Conservation (phyloP, 1,140 invertebrate species). For the Brachionus sp. region DNA sequence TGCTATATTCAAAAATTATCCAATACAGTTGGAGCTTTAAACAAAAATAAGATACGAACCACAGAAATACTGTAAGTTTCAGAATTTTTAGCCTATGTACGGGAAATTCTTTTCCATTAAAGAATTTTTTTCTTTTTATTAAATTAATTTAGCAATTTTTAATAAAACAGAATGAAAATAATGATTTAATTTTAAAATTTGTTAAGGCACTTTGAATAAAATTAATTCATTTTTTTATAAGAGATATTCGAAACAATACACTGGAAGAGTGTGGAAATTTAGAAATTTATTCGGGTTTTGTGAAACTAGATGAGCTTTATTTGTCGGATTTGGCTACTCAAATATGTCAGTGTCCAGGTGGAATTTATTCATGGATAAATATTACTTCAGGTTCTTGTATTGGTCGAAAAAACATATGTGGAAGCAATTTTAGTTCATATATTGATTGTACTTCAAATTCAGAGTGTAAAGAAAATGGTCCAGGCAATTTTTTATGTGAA, state of each 20-base stretch:
- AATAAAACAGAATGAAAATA: too few relatives aligned
- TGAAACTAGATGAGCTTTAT: not conserved
- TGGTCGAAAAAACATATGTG: not conserved
- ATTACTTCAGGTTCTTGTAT: not conserved
- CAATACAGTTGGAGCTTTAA: not conserved
- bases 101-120: not conserved
- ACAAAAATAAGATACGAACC: not conserved
- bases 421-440: not conserved
- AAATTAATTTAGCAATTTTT: not conserved
- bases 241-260: conserved; percentile 3
- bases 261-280: conserved; percentile 22
- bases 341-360: not conserved
- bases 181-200: too few relatives aligned
- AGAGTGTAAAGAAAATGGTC: conserved; percentile 25
- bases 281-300: not conserved
- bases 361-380: not conserved
- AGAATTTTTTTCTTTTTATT: not conserved
- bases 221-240: too few relatives aligned
- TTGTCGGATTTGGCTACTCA: not conserved
- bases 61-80: conserved; percentile 4
- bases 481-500: conserved; percentile 15
- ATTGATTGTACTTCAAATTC: conserved; percentile 4
- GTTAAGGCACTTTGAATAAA: too few relatives aligned
- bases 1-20: conserved; percentile 27
- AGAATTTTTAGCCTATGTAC: too few relatives aligned